phyloP scores from a whole-genome alignment of 2,113 vertebrate species.

The Onychostoma macrolepis region DNA sequence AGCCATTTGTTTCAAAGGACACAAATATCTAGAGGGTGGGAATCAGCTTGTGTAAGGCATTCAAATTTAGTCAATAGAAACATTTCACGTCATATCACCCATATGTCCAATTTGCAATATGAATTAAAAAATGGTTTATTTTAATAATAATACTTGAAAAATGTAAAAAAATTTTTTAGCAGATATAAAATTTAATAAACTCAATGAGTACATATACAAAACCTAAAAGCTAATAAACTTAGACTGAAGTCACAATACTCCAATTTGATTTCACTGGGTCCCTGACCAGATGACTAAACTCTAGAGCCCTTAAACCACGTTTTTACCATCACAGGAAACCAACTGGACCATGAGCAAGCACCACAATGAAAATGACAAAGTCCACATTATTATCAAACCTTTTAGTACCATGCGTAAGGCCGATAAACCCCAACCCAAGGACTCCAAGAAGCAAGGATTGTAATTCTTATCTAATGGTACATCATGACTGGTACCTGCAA shows the following conservation, averaged over 20 bases:
- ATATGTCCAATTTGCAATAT: neutral
- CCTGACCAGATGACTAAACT: neutral
- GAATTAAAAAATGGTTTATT: no score
- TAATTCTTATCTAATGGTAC: slow-evolving; percentile 49
- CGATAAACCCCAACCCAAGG: slow-evolving; percentile 40
- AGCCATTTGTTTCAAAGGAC: neutral
- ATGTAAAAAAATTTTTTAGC: no score
- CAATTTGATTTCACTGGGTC: neutral
- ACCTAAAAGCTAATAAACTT: neutral
- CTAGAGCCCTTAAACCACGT: neutral
- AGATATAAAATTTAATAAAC: no score
- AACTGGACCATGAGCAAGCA: neutral
- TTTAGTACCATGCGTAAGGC: slow-evolving; percentile 33
- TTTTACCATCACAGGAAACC: neutral
- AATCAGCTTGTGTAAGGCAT: neutral
- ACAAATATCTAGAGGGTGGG: neutral
- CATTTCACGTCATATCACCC: neutral
- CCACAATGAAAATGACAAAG: slow-evolving; percentile 46
- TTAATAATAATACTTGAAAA: no score
- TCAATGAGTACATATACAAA: neutral
- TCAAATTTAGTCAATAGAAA: neutral
- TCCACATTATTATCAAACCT: slow-evolving; percentile 55
- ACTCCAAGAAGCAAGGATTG: slow-evolving; percentile 23
- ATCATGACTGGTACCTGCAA: slow-evolving; percentile 37
- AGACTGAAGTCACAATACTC: neutral